Base-by-base conservation (phyloP, 2,888 invertebrate genomes). In the Ochlodes sylvanus region DNA sequence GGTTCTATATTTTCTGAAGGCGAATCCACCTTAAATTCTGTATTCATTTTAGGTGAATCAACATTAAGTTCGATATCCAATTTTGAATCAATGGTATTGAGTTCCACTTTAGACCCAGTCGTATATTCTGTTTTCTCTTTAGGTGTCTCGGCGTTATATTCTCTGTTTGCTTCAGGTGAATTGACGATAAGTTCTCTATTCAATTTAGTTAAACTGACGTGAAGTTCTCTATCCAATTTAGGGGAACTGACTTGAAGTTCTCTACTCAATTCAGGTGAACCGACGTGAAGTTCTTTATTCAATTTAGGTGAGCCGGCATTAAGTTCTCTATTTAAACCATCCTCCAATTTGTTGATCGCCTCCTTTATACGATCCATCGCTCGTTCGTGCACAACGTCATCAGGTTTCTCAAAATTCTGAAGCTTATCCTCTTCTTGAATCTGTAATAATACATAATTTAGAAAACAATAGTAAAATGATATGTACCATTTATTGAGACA, bases 351-450 rank as follows among this genome's bases (percentile, higher is more conserved):
- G 54, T 79, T 86, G 50, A 92, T 92, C 0, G 79, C 91, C 76
- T 91, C 89, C 76, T 90, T 91, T 44, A 92, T 92, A 75, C 86
- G 85, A 71, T 87, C 88, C 47, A 92, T 85, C 0, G 88, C 90
- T 75, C 86, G 82, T 71, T 85, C 87, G 34, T 90, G 88, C 63
- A 81, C 81, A 3, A 74, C 76, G 1, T 82, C 81, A 47, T 90
- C 89, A 50, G 82, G 82, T 71, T 82, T 79, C 54, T 92, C 91
- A 66, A 92, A 92, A 61, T 85, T 87, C 70, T 89, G 87, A 44
- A 90, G 79, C 68, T 80, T 83, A 6, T 92, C 92, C 68, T 89
- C 89, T 63, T 90, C 85, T 34, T 80, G 73, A 14, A 84, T 84
- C 92, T 91, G 76, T 21, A 68, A 72, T 27, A 27, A 38, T 58